A percentile compares a stretch with the other conserved stretches of the same genome.
phyloP scores from a whole-genome alignment of 2,888 invertebrate species.

The Xanthia togata region DNA sequence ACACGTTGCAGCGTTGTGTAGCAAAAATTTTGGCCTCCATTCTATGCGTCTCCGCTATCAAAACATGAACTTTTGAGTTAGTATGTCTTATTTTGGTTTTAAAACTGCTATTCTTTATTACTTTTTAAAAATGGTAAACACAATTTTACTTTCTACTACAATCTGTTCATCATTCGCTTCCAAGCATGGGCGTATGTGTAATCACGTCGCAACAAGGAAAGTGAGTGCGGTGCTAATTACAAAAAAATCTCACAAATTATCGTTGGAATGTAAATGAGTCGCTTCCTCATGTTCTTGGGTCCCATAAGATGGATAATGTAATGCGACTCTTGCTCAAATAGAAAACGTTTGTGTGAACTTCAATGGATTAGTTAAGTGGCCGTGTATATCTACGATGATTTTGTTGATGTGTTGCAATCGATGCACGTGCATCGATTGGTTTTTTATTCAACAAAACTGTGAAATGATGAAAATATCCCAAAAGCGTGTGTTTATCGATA shows the following conservation, averaged over 20 bases:
- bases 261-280: slow-evolving; percentile 68
- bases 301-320: slow-evolving; percentile 55
- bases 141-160: slow-evolving; percentile 24
- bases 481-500: neutral
- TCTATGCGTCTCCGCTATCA: neutral
- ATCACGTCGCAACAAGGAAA: slow-evolving; percentile 63
- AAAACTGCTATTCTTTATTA: neutral
- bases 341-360: slow-evolving; percentile 51
- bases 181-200: slow-evolving; percentile 38
- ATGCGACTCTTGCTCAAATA: slow-evolving; percentile 54
- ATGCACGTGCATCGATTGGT: neutral
- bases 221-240: slow-evolving; percentile 68
- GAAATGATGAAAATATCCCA: slow-evolving; percentile 5
- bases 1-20: neutral
- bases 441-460: slow-evolving; percentile 25
- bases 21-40: too few species aligned
- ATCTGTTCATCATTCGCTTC: slow-evolving; percentile 38
- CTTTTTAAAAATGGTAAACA: neutral
- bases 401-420: slow-evolving; percentile 6
- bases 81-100: neutral
- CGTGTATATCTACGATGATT: slow-evolving; percentile 4
- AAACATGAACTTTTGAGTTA: neutral
- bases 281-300: slow-evolving; percentile 59
- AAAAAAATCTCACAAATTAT: slow-evolving; percentile 72
- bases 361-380: slow-evolving; percentile 30